Percentiles rank a stretch among this genome's conserved stretches.
phyloP scores from a whole-genome alignment of 1,140 invertebrate genomes.

The Portunus trituberculatus region DNA sequence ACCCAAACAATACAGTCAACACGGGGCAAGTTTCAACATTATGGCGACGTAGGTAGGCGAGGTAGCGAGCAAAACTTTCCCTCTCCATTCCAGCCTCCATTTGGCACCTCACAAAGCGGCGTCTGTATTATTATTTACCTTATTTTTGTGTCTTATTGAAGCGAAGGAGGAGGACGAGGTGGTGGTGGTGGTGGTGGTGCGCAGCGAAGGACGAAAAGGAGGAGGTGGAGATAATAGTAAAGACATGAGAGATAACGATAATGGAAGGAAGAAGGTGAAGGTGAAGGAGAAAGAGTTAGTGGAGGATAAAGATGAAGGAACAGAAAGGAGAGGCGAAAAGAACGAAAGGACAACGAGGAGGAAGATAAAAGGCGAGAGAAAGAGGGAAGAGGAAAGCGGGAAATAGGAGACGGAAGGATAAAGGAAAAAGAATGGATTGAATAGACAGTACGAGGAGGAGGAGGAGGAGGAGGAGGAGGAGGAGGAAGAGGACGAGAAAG shows the following conservation, averaged over 20 bases:
- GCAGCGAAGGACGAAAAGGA: not conserved
- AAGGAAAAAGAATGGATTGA: not conserved
- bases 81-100: no score
- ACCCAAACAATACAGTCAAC: not conserved
- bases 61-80: no score
- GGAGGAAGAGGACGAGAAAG: not conserved
- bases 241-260: not conserved
- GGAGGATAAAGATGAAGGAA: not conserved
- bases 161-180: not conserved
- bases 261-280: not conserved
- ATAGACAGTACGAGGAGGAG: not conserved
- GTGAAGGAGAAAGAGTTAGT: not conserved
- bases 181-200: not conserved
- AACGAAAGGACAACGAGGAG: not conserved
- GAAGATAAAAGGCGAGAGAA: not conserved
- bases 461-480: not conserved
- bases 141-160: not conserved
- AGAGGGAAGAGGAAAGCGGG: not conserved
- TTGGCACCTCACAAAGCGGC: not conserved
- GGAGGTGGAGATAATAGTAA: no score
- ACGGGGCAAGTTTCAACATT: conserved; percentile 41
- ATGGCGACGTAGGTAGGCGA: not conserved
- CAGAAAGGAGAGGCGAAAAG: not conserved
- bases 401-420: not conserved
- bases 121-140: not conserved